Percentiles rank a stretch among this genome's conserved stretches.
phyloP scores from a whole-genome alignment of 2,797 vertebrate genomes.

The Mormyrops boulengeri region DNA sequence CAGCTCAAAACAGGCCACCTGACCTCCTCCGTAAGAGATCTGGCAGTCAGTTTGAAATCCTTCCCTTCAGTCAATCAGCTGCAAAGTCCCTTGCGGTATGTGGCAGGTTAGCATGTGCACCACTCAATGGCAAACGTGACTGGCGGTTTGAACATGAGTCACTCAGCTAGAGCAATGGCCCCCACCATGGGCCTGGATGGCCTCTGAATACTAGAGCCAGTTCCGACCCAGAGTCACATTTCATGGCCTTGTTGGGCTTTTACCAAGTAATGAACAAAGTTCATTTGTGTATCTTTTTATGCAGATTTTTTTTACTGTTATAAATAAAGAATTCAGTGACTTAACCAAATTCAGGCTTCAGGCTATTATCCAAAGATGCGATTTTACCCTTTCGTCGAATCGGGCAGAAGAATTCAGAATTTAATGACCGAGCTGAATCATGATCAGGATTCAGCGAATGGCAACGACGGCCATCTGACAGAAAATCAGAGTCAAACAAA shows the following conservation, averaged over 20 bases:
- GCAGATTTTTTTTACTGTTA: neutral
- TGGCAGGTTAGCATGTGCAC: neutral
- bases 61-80: neutral
- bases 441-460: neutral
- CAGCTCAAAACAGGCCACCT: neutral
- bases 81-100: neutral
- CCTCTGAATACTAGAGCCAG: neutral
- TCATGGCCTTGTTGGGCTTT: neutral
- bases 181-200: neutral
- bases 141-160: neutral
- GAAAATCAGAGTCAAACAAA: neutral
- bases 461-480: neutral
- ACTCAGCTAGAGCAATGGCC: neutral
- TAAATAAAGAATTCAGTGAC: neutral
- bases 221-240: constrained; percentile 12
- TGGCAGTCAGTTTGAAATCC: neutral
- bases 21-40: neutral
- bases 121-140: neutral
- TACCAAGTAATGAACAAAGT: constrained; percentile 7
- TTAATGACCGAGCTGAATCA: neutral
- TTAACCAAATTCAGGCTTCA: neutral
- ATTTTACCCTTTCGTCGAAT: neutral
- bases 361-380: neutral
- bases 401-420: neutral
- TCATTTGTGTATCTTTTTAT: neutral